Evolutionary conservation across 2,888 invertebrate species (phyloP), one percentile per base, ranked within the genome.

Genomic region (Volucella bombylans): DNA sequence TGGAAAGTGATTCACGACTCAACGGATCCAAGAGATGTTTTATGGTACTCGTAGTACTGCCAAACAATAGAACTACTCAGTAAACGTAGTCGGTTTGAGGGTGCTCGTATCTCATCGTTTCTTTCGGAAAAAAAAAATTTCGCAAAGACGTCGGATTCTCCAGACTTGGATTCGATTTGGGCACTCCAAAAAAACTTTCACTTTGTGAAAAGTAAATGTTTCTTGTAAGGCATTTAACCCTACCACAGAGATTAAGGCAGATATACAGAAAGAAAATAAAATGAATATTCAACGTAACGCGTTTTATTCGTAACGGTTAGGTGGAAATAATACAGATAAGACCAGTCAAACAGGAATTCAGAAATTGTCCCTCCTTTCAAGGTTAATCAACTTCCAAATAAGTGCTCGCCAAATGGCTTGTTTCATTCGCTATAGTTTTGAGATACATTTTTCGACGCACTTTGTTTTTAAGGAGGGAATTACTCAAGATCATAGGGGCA

Each of bases 281-380:
- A 72, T 72, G 6, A 31, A 31, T 62, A 68, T 82, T 78, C 49
- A 79, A 31, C 6, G 31, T 31, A 31, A 31, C 31, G 73, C 14
- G 52, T 65, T 54, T 54, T 47, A 50, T 69, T 43, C 41, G 64
- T 76, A 76, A 81, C 81, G 52, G 81, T 76, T 49, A 12, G 8
- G 18, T 41, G 6, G 18, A 3, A 76, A 31, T 31, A 6, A 31
- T 31, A 31, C 31, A 6, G 31, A 31, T 31, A 31, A 31, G 31
- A 83, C 83, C 80, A 71, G 83, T 83, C 47, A 43, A 76, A 67
- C 83, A 74, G 80, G 83, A 83, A 80, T 31, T 71, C 61, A 55
- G 38, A 74, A 76, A 65, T 69, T 54, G 31, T 39, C 80, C 61
- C 49, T 74, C 80, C 67, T 80, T 67, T 83, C 83, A 83, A 83